Percentiles rank a stretch among this genome's conserved stretches.
These are phyloP conservation scores for Tetramorium parvispinum DNA, from an alignment of 1,140 invertebrate species.

Conservation along the genomic window DNA sequence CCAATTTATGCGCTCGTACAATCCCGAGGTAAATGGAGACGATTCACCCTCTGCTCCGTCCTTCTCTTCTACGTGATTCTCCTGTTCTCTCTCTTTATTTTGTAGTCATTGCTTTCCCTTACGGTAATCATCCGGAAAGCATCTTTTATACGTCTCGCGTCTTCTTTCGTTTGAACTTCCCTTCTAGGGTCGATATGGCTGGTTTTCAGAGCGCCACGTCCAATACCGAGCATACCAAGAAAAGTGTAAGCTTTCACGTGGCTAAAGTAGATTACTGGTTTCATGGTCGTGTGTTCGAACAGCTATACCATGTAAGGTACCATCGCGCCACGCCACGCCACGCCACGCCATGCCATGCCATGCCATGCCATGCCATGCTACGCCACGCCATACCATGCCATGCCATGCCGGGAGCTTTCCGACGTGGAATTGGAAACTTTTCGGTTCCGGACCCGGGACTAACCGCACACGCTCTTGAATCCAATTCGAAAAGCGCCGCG, in stretches of 20 bases:
- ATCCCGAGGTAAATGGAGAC: conserved; percentile 49
- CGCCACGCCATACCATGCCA: conserved; percentile 2
- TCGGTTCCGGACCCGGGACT: conserved; percentile 15
- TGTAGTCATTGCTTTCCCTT: conserved; percentile 19
- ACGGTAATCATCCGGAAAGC: conserved; percentile 63
- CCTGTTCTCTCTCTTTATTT: conserved; percentile 28
- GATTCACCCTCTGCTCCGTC: neutral
- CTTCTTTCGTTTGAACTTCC: conserved; percentile 43
- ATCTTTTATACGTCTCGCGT: conserved; percentile 42
- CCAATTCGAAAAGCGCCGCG: conserved; percentile 61
- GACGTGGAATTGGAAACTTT: conserved; percentile 62
- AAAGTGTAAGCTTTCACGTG: conserved; percentile 36
- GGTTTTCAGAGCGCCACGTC: neutral
- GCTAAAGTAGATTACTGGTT: conserved; percentile 66
- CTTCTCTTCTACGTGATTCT: neutral
- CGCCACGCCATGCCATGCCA: neutral
- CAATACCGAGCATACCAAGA: conserved; percentile 11
- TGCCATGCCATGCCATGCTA: neutral
- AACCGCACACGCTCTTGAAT: conserved; percentile 41
- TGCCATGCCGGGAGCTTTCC: conserved; percentile 24
- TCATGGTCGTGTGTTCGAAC: conserved; percentile 36
- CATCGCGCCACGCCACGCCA: conserved; percentile 14
- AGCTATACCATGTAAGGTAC: conserved; percentile 31
- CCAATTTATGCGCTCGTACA: conserved; percentile 76
- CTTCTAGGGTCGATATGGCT: conserved; percentile 20